A percentile compares a stretch with the other conserved stretches of the same genome.
Evolutionary conservation across 2,113 vertebrate species (phyloP).

Genomic region (Hymenochirus boettgeri): DNA sequence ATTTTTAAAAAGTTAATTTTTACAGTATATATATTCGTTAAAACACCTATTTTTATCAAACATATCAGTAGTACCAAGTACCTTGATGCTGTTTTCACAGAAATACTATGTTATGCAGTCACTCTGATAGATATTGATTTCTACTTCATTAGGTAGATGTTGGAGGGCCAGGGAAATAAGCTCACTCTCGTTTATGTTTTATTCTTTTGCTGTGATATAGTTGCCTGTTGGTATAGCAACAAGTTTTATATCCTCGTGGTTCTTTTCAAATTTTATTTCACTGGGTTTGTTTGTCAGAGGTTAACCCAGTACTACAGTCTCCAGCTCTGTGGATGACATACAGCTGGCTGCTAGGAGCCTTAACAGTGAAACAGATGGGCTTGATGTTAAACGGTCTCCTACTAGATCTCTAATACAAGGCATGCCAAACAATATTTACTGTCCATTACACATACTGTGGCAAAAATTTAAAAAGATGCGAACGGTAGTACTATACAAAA

Average conservation of each 20-base stretch:
- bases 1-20: no score
- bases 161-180: background rate
- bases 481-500: no score
- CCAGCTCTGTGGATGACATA: slow-evolving; percentile 25
- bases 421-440: background rate
- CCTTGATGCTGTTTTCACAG: no score
- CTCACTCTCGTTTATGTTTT: background rate
- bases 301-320: slow-evolving; percentile 18
- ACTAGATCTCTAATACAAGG: slow-evolving; percentile 8
- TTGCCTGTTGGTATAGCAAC: slow-evolving; percentile 11
- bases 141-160: background rate
- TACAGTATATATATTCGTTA: no score
- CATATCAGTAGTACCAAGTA: no score
- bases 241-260: background rate
- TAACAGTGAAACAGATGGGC: slow-evolving; percentile 34
- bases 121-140: no score
- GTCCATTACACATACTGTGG: background rate
- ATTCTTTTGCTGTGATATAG: slow-evolving; percentile 2
- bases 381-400: slow-evolving; percentile 20
- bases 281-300: slow-evolving; percentile 25
- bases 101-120: no score
- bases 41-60: no score
- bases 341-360: slow-evolving; percentile 32
- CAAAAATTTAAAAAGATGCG: background rate
- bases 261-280: slow-evolving; percentile 27